phyloP scores from a whole-genome alignment of 2,888 invertebrate species.

The Thymelicus sylvestris region DNA sequence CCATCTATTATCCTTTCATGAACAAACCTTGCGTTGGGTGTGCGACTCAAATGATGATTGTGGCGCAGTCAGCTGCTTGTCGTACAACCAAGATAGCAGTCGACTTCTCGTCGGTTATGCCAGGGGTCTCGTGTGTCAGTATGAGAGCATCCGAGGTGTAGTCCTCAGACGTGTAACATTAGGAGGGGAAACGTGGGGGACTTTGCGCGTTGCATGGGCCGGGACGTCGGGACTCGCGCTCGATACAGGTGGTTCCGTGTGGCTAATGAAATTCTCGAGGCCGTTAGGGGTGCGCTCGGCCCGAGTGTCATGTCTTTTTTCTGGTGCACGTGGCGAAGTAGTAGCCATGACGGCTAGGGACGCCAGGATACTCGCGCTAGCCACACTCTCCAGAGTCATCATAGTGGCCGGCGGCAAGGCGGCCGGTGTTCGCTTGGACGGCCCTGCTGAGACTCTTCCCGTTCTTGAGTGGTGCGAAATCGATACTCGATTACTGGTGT shows the following conservation, averaged over 20 bases:
- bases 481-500: slow-evolving; percentile 93
- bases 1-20: slow-evolving; percentile 89
- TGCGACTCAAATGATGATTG: slow-evolving; percentile 88
- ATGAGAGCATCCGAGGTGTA: slow-evolving; percentile 90
- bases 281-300: slow-evolving; percentile 95
- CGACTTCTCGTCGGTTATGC: slow-evolving; percentile 90
- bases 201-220: slow-evolving; percentile 75
- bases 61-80: slow-evolving; percentile 92
- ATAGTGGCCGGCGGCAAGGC: slow-evolving; percentile 76
- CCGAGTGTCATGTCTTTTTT: slow-evolving; percentile 97
- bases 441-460: slow-evolving; percentile 92
- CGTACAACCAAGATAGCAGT: slow-evolving; percentile 94
- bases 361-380: slow-evolving; percentile 92
- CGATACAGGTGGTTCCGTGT: slow-evolving; percentile 98
- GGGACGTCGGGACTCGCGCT: slow-evolving; percentile 83
- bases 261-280: slow-evolving; percentile 95
- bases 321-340: slow-evolving; percentile 97
- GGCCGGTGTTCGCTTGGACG: slow-evolving; percentile 86
- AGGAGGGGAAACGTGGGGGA: slow-evolving; percentile 80
- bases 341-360: slow-evolving; percentile 76
- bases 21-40: slow-evolving; percentile 96
- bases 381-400: slow-evolving; percentile 94
- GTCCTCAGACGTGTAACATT: slow-evolving; percentile 75
- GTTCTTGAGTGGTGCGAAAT: slow-evolving; percentile 93
- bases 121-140: slow-evolving; percentile 95